These are phyloP conservation scores for Palaemon carinicauda DNA, from an alignment of 1,140 invertebrate genomes.

Conservation along the genomic window DNA sequence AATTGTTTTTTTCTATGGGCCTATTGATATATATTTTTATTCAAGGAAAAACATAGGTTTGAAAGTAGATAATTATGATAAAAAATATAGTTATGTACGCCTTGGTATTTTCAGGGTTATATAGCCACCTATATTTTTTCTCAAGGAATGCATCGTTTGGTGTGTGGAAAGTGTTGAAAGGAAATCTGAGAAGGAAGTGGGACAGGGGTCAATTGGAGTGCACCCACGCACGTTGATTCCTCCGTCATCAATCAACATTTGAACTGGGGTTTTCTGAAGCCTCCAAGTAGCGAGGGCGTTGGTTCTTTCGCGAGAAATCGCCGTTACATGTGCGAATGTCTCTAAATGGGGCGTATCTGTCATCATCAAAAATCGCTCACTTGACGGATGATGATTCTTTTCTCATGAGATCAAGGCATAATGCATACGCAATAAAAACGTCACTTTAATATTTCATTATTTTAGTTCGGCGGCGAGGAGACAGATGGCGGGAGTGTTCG, in stretches of 20 bases:
- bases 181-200: neutral
- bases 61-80: too few relatives aligned
- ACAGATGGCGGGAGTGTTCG: conserved; percentile 4
- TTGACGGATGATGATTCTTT: neutral
- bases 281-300: too few relatives aligned
- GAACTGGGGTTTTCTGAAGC: neutral
- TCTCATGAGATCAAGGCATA: neutral
- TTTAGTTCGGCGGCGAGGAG: neutral
- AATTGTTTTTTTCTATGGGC: too few relatives aligned
- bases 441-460: neutral
- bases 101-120: neutral
- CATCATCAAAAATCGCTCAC: too few relatives aligned
- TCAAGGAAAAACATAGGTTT: too few relatives aligned
- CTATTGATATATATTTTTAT: too few relatives aligned
- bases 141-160: too few relatives aligned
- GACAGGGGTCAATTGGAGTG: neutral
- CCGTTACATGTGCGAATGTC: too few relatives aligned
- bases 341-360: too few relatives aligned
- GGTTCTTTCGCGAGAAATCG: too few relatives aligned
- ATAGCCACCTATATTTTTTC: too few relatives aligned
- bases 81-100: neutral
- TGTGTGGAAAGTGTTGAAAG: too few relatives aligned
- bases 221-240: neutral
- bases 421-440: neutral
- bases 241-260: neutral